These are phyloP conservation scores for Hydrolagus affinis DNA, from an alignment of 2,113 vertebrate genomes.

Conservation along the genomic window DNA sequence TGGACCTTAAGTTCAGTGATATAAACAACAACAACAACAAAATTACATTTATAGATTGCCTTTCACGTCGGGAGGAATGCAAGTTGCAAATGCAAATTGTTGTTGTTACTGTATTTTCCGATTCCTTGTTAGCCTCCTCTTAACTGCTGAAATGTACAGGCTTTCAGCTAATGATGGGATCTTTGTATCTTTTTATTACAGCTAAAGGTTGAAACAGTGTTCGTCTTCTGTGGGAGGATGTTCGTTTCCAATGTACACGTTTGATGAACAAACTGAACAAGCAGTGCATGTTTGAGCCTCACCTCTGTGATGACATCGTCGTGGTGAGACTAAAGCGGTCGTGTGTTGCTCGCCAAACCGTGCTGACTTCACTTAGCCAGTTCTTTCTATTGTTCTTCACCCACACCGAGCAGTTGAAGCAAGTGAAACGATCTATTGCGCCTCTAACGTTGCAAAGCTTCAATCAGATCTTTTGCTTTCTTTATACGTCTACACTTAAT, in stretches of 20 bases:
- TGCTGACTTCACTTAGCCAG: conserved; percentile 2
- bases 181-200: conserved; percentile 25
- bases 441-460: background rate
- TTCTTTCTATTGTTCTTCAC: conserved; percentile 23
- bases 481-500: conserved; percentile 21
- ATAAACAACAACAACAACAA: too few relatives aligned
- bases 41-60: too few relatives aligned
- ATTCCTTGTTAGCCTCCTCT: too few relatives aligned
- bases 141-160: too few relatives aligned
- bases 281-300: conserved; percentile 28
- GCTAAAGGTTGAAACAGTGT: conserved; percentile 16
- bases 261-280: conserved; percentile 28
- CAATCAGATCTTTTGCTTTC: conserved; percentile 24
- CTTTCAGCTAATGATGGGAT: background rate
- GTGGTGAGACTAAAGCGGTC: conserved; percentile 6
- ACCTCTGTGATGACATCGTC: conserved; percentile 26
- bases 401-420: background rate
- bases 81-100: too few relatives aligned
- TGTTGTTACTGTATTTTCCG: too few relatives aligned
- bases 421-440: conserved; percentile 5
- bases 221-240: conserved; percentile 16
- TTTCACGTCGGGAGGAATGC: too few relatives aligned
- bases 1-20: too few relatives aligned
- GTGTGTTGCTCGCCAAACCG: conserved; percentile 8
- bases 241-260: background rate